Percentiles rank a stretch among this genome's conserved stretches.
Conservation (phyloP, 1,140 invertebrate genomes). For the Drosophila punjabiensis region DNA sequence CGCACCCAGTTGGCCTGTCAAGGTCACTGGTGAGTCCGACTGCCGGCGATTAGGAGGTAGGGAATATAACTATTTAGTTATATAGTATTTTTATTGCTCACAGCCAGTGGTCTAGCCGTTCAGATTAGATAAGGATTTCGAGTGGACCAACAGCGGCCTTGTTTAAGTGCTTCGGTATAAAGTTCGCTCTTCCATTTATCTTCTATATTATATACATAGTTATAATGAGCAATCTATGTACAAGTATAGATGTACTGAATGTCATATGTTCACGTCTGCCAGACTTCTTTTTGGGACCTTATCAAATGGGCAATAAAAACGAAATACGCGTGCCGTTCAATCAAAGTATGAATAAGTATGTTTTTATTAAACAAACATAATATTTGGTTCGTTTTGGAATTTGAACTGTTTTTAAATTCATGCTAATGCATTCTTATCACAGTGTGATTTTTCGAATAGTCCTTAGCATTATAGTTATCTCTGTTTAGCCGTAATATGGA, state of each 20-base stretch:
- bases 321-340: slow-evolving; percentile 51
- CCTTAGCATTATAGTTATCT: background rate
- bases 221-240: slow-evolving; percentile 7
- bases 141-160: slow-evolving; percentile 47
- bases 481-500: background rate
- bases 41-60: slow-evolving; percentile 20
- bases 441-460: slow-evolving; percentile 32
- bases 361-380: background rate
- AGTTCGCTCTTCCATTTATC: slow-evolving; percentile 50
- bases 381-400: slow-evolving; percentile 38
- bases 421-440: slow-evolving; percentile 22
- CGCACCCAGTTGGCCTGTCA: slow-evolving; percentile 30
- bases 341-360: background rate
- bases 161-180: slow-evolving; percentile 44
- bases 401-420: slow-evolving; percentile 34
- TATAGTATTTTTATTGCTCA: slow-evolving; percentile 31
- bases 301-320: slow-evolving; percentile 43
- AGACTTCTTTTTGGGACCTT: slow-evolving; percentile 20
- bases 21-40: slow-evolving; percentile 49
- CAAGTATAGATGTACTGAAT: background rate
- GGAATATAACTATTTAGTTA: slow-evolving; percentile 41
- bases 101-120: slow-evolving; percentile 60
- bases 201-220: slow-evolving; percentile 9
- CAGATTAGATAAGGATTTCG: slow-evolving; percentile 60
- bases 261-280: slow-evolving; percentile 21